Evolutionary conservation across 2,113 vertebrate genomes (phyloP).

Genomic region (Lophius piscatorius): DNA sequence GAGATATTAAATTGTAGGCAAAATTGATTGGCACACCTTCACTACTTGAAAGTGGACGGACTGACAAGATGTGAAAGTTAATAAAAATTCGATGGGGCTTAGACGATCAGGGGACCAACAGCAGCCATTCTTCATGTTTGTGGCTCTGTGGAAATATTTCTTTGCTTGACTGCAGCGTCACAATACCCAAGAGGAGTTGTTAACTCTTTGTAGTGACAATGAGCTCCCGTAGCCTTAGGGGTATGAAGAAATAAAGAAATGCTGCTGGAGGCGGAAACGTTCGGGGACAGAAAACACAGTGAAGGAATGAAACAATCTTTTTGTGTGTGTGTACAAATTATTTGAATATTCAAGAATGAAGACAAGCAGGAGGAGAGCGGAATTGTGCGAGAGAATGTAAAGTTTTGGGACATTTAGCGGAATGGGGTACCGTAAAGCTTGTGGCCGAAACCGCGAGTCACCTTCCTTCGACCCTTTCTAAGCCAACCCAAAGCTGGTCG

Average conservation of each 20-base stretch:
- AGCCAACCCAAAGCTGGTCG: too few species aligned
- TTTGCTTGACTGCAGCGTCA: constrained; percentile 61
- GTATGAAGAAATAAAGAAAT: not conserved
- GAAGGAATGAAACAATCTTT: not conserved
- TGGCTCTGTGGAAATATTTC: constrained; percentile 51
- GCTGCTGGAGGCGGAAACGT: constrained; percentile 35
- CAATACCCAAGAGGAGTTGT: constrained; percentile 55
- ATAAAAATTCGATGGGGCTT: constrained; percentile 17
- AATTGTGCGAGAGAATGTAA: too few species aligned
- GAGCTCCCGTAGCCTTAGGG: constrained; percentile 14
- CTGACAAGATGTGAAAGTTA: constrained; percentile 20
- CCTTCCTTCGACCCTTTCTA: too few species aligned
- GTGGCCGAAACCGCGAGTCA: too few species aligned
- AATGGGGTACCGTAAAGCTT: too few species aligned
- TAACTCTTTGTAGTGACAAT: constrained; percentile 55
- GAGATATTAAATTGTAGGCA: too few species aligned
- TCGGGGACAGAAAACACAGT: constrained; percentile 1
- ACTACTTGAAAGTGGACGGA: too few species aligned
- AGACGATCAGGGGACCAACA: constrained; percentile 5
- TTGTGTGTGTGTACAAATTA: not conserved
- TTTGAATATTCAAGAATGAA: constrained; percentile 19
- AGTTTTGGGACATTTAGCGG: too few species aligned
- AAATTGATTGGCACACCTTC: too few species aligned
- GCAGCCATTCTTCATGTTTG: constrained; percentile 23
- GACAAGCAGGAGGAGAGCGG: too few species aligned